Conservation (phyloP, 2,797 vertebrate genomes). For the Peromyscus melanophrys region DNA sequence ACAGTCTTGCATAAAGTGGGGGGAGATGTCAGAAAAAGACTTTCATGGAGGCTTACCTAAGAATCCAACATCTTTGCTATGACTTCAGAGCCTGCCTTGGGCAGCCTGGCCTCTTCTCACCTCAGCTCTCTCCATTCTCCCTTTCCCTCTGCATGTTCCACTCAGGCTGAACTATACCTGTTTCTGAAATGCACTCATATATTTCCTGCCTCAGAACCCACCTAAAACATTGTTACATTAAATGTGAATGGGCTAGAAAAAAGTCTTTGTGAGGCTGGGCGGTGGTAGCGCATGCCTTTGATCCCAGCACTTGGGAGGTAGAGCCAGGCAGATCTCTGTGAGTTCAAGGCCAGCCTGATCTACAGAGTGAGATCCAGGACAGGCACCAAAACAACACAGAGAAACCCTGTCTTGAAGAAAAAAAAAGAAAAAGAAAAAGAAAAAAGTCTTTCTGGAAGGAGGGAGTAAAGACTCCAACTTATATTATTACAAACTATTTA, state of each 20-base stretch:
- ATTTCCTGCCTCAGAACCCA: not conserved
- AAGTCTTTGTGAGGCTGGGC: not conserved
- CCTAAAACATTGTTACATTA: not conserved
- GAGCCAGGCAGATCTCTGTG: too few relatives aligned
- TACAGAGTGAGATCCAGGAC: too few relatives aligned
- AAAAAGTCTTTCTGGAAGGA: not conserved
- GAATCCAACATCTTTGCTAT: not conserved
- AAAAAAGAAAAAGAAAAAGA: not conserved
- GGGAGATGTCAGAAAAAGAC: not conserved
- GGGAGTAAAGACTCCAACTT: not conserved
- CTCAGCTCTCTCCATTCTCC: not conserved
- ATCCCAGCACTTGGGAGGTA: too few relatives aligned
- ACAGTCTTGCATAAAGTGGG: not conserved
- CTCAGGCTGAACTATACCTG: not conserved
- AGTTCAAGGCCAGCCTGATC: too few relatives aligned
- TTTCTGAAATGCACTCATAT: not conserved
- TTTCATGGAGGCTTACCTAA: not conserved
- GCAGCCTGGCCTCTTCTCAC: not conserved
- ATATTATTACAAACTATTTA: not conserved
- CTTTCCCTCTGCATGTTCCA: not conserved
- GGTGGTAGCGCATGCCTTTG: too few relatives aligned
- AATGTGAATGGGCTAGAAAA: not conserved
- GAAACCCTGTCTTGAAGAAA: too few relatives aligned
- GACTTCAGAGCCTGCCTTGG: not conserved
- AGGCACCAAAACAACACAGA: too few relatives aligned